Evolutionary conservation across 2,797 vertebrate genomes (phyloP).

Genomic region (Pantherophis alleghaniensis): DNA sequence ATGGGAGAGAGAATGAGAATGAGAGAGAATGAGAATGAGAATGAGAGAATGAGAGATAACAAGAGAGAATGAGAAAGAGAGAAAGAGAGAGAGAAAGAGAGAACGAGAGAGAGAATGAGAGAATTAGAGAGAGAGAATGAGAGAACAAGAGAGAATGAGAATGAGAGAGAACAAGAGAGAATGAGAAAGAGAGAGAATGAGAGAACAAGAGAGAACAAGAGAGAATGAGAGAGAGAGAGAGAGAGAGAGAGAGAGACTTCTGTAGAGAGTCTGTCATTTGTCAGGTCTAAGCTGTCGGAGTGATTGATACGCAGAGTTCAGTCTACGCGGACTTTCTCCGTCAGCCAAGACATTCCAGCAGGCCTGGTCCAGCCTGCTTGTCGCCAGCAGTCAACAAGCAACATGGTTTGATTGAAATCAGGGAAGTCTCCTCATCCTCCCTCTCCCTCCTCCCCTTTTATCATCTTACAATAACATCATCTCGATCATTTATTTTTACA

Average conservation of each 20-base stretch:
- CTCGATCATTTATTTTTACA: constrained; percentile 51
- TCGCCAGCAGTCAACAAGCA: constrained; percentile 40
- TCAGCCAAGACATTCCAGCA: constrained; percentile 68
- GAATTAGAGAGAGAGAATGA: too few relatives aligned
- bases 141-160: too few relatives aligned
- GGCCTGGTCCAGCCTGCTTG: constrained; percentile 47
- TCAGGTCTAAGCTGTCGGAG: constrained; percentile 58
- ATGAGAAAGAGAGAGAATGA: too few relatives aligned
- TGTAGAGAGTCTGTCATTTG: constrained; percentile 69
- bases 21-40: too few relatives aligned
- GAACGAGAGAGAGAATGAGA: too few relatives aligned
- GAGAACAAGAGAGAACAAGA: too few relatives aligned
- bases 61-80: too few relatives aligned
- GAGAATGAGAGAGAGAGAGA: too few relatives aligned
- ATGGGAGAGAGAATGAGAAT: too few relatives aligned
- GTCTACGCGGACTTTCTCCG: constrained; percentile 65
- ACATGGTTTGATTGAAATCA: constrained; percentile 27
- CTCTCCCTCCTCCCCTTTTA: constrained; percentile 21
- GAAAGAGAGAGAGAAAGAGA: too few relatives aligned
- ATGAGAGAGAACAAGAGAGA: too few relatives aligned
- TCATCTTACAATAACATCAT: constrained; percentile 57
- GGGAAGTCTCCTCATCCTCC: constrained; percentile 30
- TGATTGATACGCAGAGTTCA: constrained; percentile 74
- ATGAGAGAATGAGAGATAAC: too few relatives aligned
- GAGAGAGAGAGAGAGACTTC: not conserved